Evolutionary conservation across 1,140 invertebrate genomes (phyloP), one percentile per base, ranked within the genome.

Genomic region (Euura lappo): DNA sequence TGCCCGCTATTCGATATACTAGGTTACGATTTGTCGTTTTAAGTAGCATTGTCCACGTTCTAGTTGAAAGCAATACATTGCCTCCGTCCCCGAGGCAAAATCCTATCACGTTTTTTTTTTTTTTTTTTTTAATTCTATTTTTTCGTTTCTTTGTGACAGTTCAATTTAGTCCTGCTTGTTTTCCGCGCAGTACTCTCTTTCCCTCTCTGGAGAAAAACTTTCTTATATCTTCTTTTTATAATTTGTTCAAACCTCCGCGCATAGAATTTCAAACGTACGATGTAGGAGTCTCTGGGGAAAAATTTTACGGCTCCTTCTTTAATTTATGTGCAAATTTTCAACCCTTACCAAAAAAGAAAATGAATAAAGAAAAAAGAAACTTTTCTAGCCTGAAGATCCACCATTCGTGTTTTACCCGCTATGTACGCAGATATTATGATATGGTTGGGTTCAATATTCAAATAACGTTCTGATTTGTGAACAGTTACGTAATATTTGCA

Each of bases 51-150:
- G 51, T 60, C 51, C 51, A 60, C 3, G 51, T 60, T 60, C 51
- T 60, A 60, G 51, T 60, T 60, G 51, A 60, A 60, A 60, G 51
- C 51, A 60, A 60, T 60, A 60, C 13, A 60, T 60, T 11, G 51
- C 51, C 13, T 60, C 51, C 51, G 51, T 60, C 13, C 51, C 51
- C 51, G 51, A 60, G 51, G 51, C 51, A 60, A 60, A 60, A 60
- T 60, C 5, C 51, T n/a, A n/a, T n/a, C 51, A 11, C 51, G 51
- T 3, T 60, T 60, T 60, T 60, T 11, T 60, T 11, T 28, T 3
- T 60, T 60, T 60, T 60, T 11, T 60, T 11, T 28, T 28, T 28
- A 28, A 28, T 28, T 28, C 28, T 28, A 28, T 28, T 28, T 28
- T 28, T 28, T 28, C 1, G 28, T 60, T 60, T 6, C 51, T 60